Percentiles rank a stretch among this genome's conserved stretches.
phyloP scores from a whole-genome alignment of 2,113 vertebrate species.

The Emydocephalus ijimae region DNA sequence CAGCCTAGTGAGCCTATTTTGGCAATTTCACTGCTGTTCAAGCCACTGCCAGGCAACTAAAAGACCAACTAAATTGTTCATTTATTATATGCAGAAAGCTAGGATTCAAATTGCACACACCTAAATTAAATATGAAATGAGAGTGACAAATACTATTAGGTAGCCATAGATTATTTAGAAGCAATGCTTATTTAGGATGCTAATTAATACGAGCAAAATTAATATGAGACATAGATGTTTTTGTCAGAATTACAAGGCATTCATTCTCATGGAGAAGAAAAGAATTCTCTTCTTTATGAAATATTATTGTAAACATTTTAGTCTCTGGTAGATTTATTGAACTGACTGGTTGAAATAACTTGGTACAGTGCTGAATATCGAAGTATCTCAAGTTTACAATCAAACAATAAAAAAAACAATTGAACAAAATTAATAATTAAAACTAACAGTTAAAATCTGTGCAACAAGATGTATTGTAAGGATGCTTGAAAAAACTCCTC shows the following conservation, averaged over 20 bases:
- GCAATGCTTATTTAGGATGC: not conserved
- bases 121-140: not conserved
- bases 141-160: not conserved
- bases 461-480: not conserved
- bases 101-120: not conserved
- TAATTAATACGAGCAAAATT: not conserved
- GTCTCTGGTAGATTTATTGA: not conserved
- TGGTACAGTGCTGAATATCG: not conserved
- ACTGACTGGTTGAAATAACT: not conserved
- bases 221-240: not conserved
- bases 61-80: not conserved
- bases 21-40: not conserved
- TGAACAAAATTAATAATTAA: not conserved
- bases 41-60: not conserved
- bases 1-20: not conserved
- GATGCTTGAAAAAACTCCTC: not conserved
- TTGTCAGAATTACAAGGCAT: not conserved
- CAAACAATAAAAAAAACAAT: not conserved
- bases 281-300: not conserved
- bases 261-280: not conserved
- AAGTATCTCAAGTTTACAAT: not conserved
- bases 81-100: not conserved
- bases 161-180: not conserved
- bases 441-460: not conserved
- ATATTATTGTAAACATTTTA: not conserved